phyloP scores from a whole-genome alignment of 2,797 vertebrate species.

The Chelonia mydas region DNA sequence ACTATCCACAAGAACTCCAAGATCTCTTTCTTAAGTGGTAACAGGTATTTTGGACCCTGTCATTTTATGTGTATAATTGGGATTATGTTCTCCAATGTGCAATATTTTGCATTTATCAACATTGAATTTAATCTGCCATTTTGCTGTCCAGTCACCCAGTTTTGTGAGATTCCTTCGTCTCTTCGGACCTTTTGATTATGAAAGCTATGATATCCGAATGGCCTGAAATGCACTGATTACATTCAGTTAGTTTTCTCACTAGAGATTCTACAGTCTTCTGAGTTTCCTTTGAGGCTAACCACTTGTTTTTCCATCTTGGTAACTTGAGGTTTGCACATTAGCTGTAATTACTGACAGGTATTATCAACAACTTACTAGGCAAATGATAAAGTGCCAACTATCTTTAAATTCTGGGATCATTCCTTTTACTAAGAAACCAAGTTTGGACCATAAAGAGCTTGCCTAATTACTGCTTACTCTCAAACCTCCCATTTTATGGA shows the following conservation, averaged over 20 bases:
- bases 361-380: neutral
- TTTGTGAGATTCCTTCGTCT: too few relatives aligned
- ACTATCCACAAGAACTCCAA: too few relatives aligned
- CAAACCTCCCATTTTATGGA: slow-evolving; percentile 21
- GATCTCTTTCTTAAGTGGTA: too few relatives aligned
- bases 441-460: neutral
- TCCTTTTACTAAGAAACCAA: neutral
- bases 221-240: neutral
- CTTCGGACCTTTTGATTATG: neutral
- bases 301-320: neutral
- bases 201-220: neutral
- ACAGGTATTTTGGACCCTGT: too few relatives aligned
- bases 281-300: neutral
- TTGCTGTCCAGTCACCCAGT: too few relatives aligned
- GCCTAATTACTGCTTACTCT: neutral
- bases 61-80: too few relatives aligned
- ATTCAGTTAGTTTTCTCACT: neutral
- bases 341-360: neutral
- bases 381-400: neutral
- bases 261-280: neutral
- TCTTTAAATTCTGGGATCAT: neutral
- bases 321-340: neutral
- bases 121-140: too few relatives aligned
- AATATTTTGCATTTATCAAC: too few relatives aligned
- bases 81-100: too few relatives aligned